These are phyloP conservation scores for Mastacembelus armatus DNA, from an alignment of 2,797 vertebrate species.

Conservation along the genomic window DNA sequence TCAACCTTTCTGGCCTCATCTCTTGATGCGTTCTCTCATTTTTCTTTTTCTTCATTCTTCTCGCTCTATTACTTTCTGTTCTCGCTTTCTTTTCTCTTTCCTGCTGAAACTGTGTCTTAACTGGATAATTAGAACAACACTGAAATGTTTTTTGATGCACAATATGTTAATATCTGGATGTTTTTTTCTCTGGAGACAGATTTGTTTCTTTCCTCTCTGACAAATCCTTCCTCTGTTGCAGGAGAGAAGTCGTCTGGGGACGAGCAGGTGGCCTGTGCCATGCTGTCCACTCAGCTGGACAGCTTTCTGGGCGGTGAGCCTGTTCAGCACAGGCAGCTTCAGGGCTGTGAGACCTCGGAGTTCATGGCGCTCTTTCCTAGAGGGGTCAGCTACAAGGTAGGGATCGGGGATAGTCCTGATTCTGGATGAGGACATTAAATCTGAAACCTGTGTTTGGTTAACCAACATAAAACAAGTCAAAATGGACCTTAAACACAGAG, in stretches of 20 bases:
- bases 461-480: too few relatives aligned
- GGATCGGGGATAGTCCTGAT: background rate
- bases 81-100: too few relatives aligned
- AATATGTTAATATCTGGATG: too few relatives aligned
- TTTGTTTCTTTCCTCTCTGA: background rate
- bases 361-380: constrained; percentile 92
- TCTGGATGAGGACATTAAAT: too few relatives aligned
- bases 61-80: too few relatives aligned
- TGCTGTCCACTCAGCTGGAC: constrained; percentile 91
- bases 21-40: too few relatives aligned
- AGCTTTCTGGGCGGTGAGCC: constrained; percentile 88
- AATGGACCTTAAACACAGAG: background rate
- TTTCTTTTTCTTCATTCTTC: background rate
- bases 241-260: constrained; percentile 90
- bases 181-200: background rate
- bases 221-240: constrained; percentile 41
- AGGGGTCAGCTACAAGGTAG: constrained; percentile 92
- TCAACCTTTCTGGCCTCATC: constrained; percentile 11
- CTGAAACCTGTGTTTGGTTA: too few relatives aligned
- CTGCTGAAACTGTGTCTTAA: too few relatives aligned
- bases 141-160: too few relatives aligned
- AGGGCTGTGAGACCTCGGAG: constrained; percentile 88
- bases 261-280: constrained; percentile 90
- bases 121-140: too few relatives aligned
- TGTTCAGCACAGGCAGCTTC: constrained; percentile 88